Conservation (phyloP, 2,797 vertebrate genomes). For the Pithecia hirsuta region DNA sequence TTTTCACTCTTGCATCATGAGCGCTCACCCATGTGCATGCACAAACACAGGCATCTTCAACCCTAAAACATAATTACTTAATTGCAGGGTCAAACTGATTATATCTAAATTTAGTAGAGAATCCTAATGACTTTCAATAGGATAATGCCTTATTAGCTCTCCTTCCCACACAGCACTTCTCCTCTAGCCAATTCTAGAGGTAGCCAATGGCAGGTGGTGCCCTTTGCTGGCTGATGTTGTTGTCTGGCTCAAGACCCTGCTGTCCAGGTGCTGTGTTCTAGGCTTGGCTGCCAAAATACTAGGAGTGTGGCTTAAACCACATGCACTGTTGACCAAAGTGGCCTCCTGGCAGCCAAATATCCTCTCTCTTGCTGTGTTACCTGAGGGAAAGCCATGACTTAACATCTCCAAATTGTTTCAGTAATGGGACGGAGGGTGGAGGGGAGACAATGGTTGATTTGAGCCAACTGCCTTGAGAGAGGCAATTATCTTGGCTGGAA, state of each 20-base stretch:
- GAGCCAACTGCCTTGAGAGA: conserved; percentile 17
- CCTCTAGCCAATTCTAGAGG: conserved; percentile 46
- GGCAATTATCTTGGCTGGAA: conserved; percentile 48
- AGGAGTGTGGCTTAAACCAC: not conserved
- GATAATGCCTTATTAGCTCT: not conserved
- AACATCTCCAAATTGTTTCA: not conserved
- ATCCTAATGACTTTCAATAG: conserved; percentile 41
- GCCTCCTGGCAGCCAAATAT: not conserved
- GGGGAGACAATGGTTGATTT: not conserved
- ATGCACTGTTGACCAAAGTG: not conserved
- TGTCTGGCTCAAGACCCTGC: not conserved
- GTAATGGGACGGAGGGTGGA: not conserved
- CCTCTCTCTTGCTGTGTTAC: not conserved
- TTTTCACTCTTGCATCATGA: not conserved
- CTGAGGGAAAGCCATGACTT: not conserved
- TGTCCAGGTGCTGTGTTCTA: not conserved
- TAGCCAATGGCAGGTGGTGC: conserved; percentile 9
- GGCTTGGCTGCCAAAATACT: not conserved
- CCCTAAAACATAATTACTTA: conserved; percentile 8
- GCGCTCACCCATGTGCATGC: too few relatives aligned
- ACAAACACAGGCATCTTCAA: not conserved
- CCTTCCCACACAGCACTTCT: not conserved
- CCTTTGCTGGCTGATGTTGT: conserved; percentile 28
- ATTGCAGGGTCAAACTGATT: not conserved
- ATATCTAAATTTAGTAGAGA: conserved; percentile 69